phyloP scores from a whole-genome alignment of 1,140 invertebrate species.

The Anadara kagoshimensis region DNA sequence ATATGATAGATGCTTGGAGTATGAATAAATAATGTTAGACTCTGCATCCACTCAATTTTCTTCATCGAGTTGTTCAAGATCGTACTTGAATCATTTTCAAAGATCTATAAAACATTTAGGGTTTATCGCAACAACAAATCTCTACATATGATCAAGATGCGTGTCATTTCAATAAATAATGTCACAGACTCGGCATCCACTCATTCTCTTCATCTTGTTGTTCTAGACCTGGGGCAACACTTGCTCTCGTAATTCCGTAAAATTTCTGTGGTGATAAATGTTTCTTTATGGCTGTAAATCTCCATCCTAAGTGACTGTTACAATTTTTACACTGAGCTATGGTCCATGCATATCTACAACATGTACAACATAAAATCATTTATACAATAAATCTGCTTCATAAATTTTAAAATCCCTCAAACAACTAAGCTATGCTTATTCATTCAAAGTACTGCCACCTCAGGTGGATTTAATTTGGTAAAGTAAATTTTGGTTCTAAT shows the following conservation, averaged over 20 bases:
- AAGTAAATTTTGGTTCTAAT: background rate
- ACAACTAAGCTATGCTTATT: too few relatives aligned
- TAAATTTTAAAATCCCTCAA: background rate
- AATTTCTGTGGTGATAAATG: constrained; percentile 82
- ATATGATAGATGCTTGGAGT: too few relatives aligned
- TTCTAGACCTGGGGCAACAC: constrained; percentile 66
- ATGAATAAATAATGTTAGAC: constrained; percentile 18
- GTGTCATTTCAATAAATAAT: too few relatives aligned
- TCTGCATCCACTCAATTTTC: constrained; percentile 40
- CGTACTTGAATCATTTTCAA: too few relatives aligned
- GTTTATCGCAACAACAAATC: too few relatives aligned
- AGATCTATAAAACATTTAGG: too few relatives aligned
- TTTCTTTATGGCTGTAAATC: constrained; percentile 80
- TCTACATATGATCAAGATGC: too few relatives aligned
- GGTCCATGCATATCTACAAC: constrained; percentile 85
- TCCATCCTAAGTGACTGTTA: constrained; percentile 85
- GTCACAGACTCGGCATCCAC: constrained; percentile 46
- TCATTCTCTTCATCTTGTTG: constrained; percentile 46
- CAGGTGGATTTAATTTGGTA: too few relatives aligned
- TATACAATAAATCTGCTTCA: background rate
- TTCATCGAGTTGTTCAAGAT: constrained; percentile 54
- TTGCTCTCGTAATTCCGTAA: constrained; percentile 81
- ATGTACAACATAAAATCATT: constrained; percentile 61
- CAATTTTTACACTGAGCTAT: constrained; percentile 83
- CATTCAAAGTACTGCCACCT: background rate